A percentile compares a stretch with the other conserved stretches of the same genome.
Conservation (phyloP, 2,888 invertebrate species). For the Pterostichus niger region DNA sequence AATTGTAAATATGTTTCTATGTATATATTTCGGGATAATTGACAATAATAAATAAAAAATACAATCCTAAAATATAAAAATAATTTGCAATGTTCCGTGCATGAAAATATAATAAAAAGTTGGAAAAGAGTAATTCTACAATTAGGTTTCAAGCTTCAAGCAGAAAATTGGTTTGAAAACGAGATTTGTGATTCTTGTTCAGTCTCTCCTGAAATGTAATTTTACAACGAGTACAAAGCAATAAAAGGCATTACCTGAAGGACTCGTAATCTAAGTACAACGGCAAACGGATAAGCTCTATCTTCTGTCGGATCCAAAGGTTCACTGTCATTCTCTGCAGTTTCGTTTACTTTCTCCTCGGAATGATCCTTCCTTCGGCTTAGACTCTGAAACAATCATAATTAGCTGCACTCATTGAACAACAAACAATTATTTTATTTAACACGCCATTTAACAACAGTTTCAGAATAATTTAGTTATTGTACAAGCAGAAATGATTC, state of each 20-base stretch:
- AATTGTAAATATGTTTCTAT: too few species aligned
- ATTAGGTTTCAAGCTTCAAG: conserved; percentile 1
- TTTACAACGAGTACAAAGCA: conserved; percentile 44
- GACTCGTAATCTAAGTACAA: conserved; percentile 80
- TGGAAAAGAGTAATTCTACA: conserved; percentile 29
- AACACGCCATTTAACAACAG: not conserved
- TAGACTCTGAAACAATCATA: conserved; percentile 53
- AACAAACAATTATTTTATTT: too few species aligned
- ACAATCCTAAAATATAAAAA: not conserved
- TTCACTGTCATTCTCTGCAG: conserved; percentile 71
- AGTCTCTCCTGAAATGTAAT: conserved; percentile 24
- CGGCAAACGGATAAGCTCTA: conserved; percentile 80
- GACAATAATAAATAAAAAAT: not conserved
- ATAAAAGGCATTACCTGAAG: conserved; percentile 77
- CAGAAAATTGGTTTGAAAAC: conserved; percentile 43
- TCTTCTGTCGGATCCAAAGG: conserved; percentile 74
- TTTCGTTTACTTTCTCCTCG: conserved; percentile 49
- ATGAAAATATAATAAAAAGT: conserved; percentile 9
- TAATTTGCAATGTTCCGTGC: conserved; percentile 25
- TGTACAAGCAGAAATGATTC: not conserved
- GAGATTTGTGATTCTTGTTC: conserved; percentile 16
- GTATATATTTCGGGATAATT: not conserved
- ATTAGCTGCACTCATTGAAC: not conserved
- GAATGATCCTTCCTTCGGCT: conserved; percentile 56
- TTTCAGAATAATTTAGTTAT: too few species aligned